Base-by-base conservation (phyloP, 2,113 vertebrate species). In the Erythrocercus mccallii region DNA sequence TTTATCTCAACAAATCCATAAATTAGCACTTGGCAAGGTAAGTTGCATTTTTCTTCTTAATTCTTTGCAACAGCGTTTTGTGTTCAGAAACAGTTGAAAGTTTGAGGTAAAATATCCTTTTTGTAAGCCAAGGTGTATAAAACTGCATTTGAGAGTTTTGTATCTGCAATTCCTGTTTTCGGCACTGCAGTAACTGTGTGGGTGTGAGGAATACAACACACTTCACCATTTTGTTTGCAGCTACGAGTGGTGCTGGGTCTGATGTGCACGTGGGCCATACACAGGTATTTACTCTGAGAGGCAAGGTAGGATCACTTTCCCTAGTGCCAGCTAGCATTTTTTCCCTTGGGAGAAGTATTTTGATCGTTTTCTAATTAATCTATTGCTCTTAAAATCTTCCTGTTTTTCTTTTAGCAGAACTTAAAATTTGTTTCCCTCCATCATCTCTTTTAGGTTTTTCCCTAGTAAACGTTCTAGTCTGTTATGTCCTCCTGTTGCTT, bases 181-280 rank as follows among this genome's bases (percentile, higher is more conserved):
- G 38, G 10, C 14, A 13, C 11, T 37, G 30, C 25, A 47, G 22
- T 51, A 56, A 33, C 25, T 25, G n/a, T 27, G n/a, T 47, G 40
- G 42, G 30, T 27, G 13, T 60, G 28, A 61, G n/a, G 54, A 80
- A 69, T 16, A 37, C 17, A 64, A 17, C 3, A 28, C 15, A 3
- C 31, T 77, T 91, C 13, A 33, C 17, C 8, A 3, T 30, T 16
- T 68, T 1, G 0, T 68, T 91, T 45, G 47, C 20, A 70, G 79
- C 56, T 71, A 10, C 0, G 0, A 81, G 60, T 44, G 1, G 2
- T 50, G n/a, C 47, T 0, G 1, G 71, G 62, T 33, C 28, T 2
- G 7, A 23, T 9, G 65, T 35, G 54, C 50, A 54, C 1, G 1
- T 62, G 76, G 64, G 68, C 48, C 14, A 2, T 11, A 9, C 7